A percentile compares a stretch with the other conserved stretches of the same genome.
Evolutionary conservation across 2,888 invertebrate species (phyloP).

Genomic region (Ormyrus rosae): DNA sequence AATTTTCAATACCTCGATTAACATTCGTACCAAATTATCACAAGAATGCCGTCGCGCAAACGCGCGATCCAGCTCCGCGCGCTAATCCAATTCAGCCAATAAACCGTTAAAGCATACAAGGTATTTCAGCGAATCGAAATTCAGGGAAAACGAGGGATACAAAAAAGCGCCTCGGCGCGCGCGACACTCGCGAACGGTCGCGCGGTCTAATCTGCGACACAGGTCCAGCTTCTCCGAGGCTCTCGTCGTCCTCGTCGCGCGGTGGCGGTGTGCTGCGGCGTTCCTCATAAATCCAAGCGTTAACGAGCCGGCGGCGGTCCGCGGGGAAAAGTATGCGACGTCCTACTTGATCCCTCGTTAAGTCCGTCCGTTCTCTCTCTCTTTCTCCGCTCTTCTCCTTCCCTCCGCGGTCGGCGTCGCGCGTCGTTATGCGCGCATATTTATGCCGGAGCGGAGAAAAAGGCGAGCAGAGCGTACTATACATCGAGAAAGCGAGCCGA

Average conservation of each 20-base stretch:
- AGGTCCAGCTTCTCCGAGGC: background rate
- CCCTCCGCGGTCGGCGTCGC: slow-evolving; percentile 15
- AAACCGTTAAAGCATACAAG: no score
- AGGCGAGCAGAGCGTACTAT: background rate
- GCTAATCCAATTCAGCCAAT: no score
- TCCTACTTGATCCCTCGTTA: slow-evolving; percentile 63
- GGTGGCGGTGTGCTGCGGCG: slow-evolving; percentile 46
- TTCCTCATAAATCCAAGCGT: slow-evolving; percentile 62
- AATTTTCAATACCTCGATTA: no score
- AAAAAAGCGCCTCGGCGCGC: background rate
- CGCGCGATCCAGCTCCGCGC: no score
- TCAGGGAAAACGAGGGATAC: background rate
- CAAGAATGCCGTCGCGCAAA: no score
- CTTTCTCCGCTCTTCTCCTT: background rate
- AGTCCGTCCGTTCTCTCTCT: slow-evolving; percentile 53
- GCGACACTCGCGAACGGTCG: background rate
- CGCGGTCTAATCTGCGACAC: slow-evolving; percentile 23
- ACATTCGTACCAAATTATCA: no score
- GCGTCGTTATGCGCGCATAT: slow-evolving; percentile 37
- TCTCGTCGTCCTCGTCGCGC: background rate
- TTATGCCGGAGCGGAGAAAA: slow-evolving; percentile 11
- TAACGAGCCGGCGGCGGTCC: slow-evolving; percentile 58
- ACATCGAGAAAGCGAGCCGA: slow-evolving; percentile 38
- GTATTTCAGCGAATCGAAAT: no score
- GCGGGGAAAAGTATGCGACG: slow-evolving; percentile 58